Base-by-base conservation (phyloP, 2,797 vertebrate genomes). In the Acanthopagrus latus region DNA sequence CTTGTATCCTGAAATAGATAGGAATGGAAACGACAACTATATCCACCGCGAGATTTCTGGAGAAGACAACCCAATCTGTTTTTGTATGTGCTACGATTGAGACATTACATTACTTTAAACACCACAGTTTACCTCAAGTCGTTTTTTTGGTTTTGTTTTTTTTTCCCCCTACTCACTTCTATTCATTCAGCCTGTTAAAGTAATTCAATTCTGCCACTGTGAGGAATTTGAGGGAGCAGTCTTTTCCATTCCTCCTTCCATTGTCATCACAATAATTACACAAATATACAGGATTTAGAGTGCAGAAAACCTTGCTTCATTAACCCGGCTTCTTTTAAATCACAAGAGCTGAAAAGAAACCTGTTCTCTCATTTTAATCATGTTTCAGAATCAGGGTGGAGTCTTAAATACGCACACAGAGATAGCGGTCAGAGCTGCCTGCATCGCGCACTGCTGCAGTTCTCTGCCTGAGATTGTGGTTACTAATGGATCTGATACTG, bases 401-500 rank as follows among this genome's bases (percentile, higher is more conserved):
- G 8, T 10, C 38, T 38, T 38, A 38, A 8, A 38, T 38, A 10
- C 38, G 38, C 38, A 38, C 38, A 10, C 7, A 9, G 4, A 59
- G 9, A 43, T 68, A 71, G 14, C 47, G 48, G 18, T 52, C 47
- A 14, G 46, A 63, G 59, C 23, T 70, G 41, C 23, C 33, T 43
- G 29, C 23, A 51, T 25, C 2, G 1, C n/a, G 17, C 21, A 55
- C 23, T n/a, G n/a, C 56, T 62, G n/a, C 72, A 62, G 18, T 33
- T 20, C 52, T 55, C 25, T 33, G 17, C 41, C 21, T 43, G 68
- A 20, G 41, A 33, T 20, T 84, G 48, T 20, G 52, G 55, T 74
- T 67, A 66, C 57, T 83, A 80, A 75, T 64, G 54, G 54, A 29
- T 54, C 29, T 57, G 60, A 70, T 46, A 46, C 20, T 41, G 21